phyloP scores from a whole-genome alignment of 2,113 vertebrate species.

The Formicarius rufipectus region DNA sequence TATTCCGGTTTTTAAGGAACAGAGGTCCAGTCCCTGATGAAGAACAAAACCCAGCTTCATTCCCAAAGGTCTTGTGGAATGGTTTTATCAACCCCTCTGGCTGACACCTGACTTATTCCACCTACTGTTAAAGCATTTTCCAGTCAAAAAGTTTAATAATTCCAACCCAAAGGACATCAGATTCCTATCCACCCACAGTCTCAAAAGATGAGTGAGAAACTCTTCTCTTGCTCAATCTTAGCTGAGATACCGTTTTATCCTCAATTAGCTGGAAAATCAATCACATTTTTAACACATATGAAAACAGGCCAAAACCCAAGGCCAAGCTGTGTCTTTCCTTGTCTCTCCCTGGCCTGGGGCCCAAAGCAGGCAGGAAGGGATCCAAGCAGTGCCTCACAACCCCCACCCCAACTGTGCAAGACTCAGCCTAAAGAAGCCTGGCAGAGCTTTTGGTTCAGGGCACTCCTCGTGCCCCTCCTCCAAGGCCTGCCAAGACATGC shows the following conservation, averaged over 20 bases:
- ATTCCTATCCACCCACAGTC: neutral
- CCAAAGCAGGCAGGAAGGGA: slow-evolving; percentile 23
- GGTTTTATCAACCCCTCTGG: neutral
- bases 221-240: neutral
- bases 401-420: neutral
- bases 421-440: neutral
- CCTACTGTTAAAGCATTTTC: neutral
- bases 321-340: slow-evolving; percentile 32
- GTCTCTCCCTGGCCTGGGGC: neutral
- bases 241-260: neutral
- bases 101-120: neutral
- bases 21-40: neutral
- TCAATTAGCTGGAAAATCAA: slow-evolving; percentile 11
- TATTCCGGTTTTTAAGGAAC: neutral
- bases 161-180: neutral
- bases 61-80: neutral
- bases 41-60: neutral
- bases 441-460: neutral
- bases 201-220: neutral
- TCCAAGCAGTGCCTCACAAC: slow-evolving; percentile 10
- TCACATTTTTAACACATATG: neutral
- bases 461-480: neutral
- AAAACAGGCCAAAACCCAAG: neutral
- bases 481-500: neutral
- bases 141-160: neutral